Evolutionary conservation across 2,888 invertebrate species (phyloP), one percentile per base, ranked within the genome.

Genomic region (Venusia cambrica): DNA sequence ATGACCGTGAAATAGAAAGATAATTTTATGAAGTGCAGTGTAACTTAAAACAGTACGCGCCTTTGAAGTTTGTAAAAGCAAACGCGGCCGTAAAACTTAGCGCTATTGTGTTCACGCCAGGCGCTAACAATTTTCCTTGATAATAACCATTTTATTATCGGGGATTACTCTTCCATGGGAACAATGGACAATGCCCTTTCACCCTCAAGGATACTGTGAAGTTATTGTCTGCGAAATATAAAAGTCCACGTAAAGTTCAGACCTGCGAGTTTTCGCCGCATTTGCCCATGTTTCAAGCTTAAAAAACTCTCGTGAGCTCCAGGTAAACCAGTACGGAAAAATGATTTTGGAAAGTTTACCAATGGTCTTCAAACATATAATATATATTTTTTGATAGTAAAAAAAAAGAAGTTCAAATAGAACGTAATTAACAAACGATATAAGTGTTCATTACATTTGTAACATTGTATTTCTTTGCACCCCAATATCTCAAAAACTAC

Each of bases 1-100:
- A 72, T 70, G 51, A 36, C 62, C 69, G 62, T 72, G 71, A 72
- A 73, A 72, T 73, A 52, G 35, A 48, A 28, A 54, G 51, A 36
- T 34, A 50, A 58, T 35, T 67, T 63, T 58, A 59, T 62, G 47
- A 45, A 43, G 43, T 55, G 56, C 48, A 53, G 30, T 46, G 44
- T 50, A 41, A 50, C 51, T 54, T 49, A 45, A 42, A 48, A 57
- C 43, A 52, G 51, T 50, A 46, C 45, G 40, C 57, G 62, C 65
- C 65, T 61, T 54, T 30, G 38, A 31, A 49, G 38, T 45, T 48
- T 30, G 38, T 38, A 13, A 57, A 48, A 48, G 51, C 28, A 30
- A 38, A 43, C 51, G 38, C 45, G 39, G 54, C 28, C 42, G 43
- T 36, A 34, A 34, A 54, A 60, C 60, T 64, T 64, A 51, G 62